Base-by-base conservation (phyloP, 2,888 invertebrate genomes). In the Lysandra coridon region DNA sequence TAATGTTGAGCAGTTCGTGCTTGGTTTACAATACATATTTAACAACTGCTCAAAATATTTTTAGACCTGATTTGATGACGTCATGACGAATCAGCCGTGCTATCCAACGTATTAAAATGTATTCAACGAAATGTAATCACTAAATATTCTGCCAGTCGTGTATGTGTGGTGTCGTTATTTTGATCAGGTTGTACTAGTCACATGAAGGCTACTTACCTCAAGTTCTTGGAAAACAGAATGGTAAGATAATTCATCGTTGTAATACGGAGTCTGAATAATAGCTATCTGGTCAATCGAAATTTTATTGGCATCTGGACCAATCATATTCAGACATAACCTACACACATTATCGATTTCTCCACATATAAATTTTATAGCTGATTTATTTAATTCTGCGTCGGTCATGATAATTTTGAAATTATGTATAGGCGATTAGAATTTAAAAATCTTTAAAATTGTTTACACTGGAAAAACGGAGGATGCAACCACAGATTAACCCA, bases 231-330 rank as follows among this genome's bases (percentile, higher is more conserved):
- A 44, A 5, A 73, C 40, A 2, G 44, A 12, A 4, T 40, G 30
- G n/a, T 40, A 73, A 33, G 73, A 73, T 44, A 73, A 17, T n/a
- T n/a, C 40, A 5, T 73, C 73, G 17, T 73, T 40, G 6, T 33
- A 73, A 73, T 73, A 73, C 37, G 73, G 57, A 17, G 57, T 57
- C 57, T 57, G 57, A 17, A 57, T 57, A 17, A 57, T 57, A 57
- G 57, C 57, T 12, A n/a, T 40, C 40, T 37, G 73, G 57, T 57
- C 4, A 57, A 57, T 57, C 4, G 57, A 57, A 57, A 57, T 57
- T 17, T 57, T 17, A 57, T 17, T 57, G 57, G 4, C 1, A 1
- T 57, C 57, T 4, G 57, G 57, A 57, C 57, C 57, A 4, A 57
- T 57, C 3, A 17, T 57, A 57, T 57, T 57, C 17, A 57, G 57